Evolutionary conservation across 2,888 invertebrate genomes (phyloP), one percentile per base, ranked within the genome.

Genomic region (Drosophila affinis): DNA sequence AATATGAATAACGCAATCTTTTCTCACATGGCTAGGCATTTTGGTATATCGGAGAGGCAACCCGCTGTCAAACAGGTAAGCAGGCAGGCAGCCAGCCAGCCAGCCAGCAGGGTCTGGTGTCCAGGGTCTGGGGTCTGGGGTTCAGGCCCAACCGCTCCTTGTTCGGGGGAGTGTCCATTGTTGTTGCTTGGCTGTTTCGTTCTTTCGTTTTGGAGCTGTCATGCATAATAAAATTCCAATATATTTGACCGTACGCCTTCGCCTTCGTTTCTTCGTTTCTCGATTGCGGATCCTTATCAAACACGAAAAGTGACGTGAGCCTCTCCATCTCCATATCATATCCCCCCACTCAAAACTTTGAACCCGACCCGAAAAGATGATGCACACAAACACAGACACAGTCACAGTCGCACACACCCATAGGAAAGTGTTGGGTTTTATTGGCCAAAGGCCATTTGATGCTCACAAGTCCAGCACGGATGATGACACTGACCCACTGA

Each of bases 1-100:
- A 87, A 88, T 78, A 86, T 78, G 81, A 87, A 87, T 78, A 87
- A 87, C 79, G 81, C 86, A 88, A 89, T 87, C 84, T 87, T 79
- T 88, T 85, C 83, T 82, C 89, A 89, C 87, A 88, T 84, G 86
- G 80, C 82, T 82, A 77, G 79, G 76, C 86, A 87, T 80, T 72
- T 60, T 65, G 55, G 59, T 53, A 44, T 82, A 88, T 79, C 51
- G 68, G 77, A 32, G 75, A 32, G 75, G 81, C 81, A 75, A 83
- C 83, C 84, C 82, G 81, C 87, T 81, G 82, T 87, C 82, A 83
- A 79, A 77, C 82, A 83, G 82, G 87, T 87, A 82, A 67, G 68
- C 78, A 67, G 63, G 68, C 78, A 67, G 63, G 3, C n/a, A 39
- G 39, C 2, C 12, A n/a, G 39, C 32, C 32, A 59, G 59, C 48